phyloP scores from a whole-genome alignment of 2,113 vertebrate genomes.

The Telmatochromis brichardi region DNA sequence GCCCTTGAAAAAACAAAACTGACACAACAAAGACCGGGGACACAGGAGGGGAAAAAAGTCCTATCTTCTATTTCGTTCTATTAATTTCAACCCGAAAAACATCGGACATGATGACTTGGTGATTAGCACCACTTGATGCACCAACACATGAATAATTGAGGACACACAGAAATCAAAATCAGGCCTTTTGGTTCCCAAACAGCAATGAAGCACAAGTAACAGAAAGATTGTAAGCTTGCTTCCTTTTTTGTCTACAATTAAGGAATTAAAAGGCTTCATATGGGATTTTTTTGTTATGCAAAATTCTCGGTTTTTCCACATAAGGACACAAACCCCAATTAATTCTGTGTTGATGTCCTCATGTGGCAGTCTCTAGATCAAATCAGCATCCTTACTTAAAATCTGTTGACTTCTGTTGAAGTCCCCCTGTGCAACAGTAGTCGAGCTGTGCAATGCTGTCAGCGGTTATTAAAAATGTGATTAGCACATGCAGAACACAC shows the following conservation, averaged over 20 bases:
- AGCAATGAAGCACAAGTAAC: neutral
- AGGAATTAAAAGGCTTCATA: neutral
- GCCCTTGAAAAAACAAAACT: neutral
- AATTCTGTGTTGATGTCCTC: neutral
- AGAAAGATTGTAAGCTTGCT: neutral
- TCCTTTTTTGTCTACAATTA: neutral
- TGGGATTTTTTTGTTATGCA: neutral
- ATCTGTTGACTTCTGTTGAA: neutral
- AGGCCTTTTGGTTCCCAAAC: neutral
- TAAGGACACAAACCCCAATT: neutral
- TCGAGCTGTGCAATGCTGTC: neutral
- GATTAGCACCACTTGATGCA: neutral
- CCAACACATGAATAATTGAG: rapidly evolving
- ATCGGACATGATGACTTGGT: neutral
- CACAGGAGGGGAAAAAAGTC: neutral
- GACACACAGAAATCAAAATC: neutral
- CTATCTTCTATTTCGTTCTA: rapidly evolving
- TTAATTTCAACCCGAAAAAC: neutral
- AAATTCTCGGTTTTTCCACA: neutral
- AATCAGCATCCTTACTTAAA: neutral
- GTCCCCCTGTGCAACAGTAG: neutral
- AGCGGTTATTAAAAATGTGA: neutral
- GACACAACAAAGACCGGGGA: neutral
- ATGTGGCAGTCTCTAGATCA: neutral
- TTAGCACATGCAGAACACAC: neutral